phyloP scores from a whole-genome alignment of 1,140 invertebrate species.

The Sipha flava region DNA sequence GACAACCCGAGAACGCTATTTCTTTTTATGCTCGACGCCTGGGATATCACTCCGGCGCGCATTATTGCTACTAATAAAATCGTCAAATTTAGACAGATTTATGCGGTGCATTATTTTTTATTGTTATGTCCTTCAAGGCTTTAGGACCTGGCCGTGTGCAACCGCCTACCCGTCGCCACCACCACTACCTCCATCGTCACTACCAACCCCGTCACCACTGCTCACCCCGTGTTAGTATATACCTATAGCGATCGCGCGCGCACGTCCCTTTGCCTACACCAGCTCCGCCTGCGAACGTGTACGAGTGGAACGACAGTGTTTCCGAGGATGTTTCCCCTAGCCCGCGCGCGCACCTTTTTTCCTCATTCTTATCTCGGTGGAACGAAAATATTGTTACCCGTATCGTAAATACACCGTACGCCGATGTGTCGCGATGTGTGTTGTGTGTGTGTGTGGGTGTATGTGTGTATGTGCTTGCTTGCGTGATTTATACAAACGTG shows the following conservation, averaged over 20 bases:
- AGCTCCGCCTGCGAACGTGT: no score
- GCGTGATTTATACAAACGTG: no score
- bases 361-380: background rate
- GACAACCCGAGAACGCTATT: constrained; percentile 13
- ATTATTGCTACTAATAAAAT: constrained; percentile 32
- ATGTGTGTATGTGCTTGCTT: background rate
- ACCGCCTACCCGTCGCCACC: no score
- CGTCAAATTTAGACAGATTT: constrained; percentile 32
- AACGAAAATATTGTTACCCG: background rate
- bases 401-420: background rate
- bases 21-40: constrained; percentile 28
- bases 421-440: background rate
- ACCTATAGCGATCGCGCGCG: background rate
- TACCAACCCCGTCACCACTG: background rate
- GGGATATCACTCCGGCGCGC: constrained; percentile 26
- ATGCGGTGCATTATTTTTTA: constrained; percentile 32
- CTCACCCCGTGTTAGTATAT: background rate
- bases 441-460: background rate
- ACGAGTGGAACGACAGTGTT: background rate
- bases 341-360: background rate
- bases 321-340: background rate
- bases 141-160: constrained; percentile 16
- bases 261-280: background rate
- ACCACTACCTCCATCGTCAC: background rate
- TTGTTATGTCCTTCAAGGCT: constrained; percentile 31